Conservation (phyloP, 2,797 vertebrate genomes). For the Kryptolebias ocellatus region DNA sequence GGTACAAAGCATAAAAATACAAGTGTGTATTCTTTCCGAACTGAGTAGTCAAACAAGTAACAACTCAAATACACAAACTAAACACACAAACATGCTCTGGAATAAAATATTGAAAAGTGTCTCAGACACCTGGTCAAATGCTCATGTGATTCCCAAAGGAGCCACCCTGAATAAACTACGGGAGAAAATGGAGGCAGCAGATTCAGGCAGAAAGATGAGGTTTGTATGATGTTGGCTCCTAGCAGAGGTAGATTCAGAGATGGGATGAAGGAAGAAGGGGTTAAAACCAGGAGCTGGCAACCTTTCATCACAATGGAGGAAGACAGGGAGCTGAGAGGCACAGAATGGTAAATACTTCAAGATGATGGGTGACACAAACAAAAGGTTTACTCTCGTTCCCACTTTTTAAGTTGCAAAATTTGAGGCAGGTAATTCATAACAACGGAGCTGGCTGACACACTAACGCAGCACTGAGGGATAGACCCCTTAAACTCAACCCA, state of each 20-base stretch:
- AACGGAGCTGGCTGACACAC: constrained; percentile 63
- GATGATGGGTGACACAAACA: constrained; percentile 85
- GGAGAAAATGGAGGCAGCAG: constrained; percentile 49
- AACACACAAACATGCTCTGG: constrained; percentile 70
- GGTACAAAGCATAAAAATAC: constrained; percentile 66
- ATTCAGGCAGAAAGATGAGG: constrained; percentile 60
- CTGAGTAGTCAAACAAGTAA: constrained; percentile 67
- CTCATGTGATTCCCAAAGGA: constrained; percentile 71
- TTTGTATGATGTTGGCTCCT: constrained; percentile 62
- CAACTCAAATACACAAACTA: constrained; percentile 69
- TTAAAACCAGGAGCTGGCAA: constrained; percentile 75
- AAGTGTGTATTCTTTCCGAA: constrained; percentile 57
- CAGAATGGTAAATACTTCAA: constrained; percentile 83
- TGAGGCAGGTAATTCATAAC: constrained; percentile 79
- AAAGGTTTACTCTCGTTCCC: constrained; percentile 81
- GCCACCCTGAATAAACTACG: constrained; percentile 66
- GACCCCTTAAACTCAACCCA: constrained; percentile 44
- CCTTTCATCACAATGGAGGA: constrained; percentile 83
- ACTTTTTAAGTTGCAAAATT: constrained; percentile 83
- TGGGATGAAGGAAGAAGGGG: constrained; percentile 70
- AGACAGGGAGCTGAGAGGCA: constrained; percentile 75
- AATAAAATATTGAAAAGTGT: constrained; percentile 79
- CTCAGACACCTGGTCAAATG: constrained; percentile 81
- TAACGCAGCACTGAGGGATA: constrained; percentile 71
- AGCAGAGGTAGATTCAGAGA: constrained; percentile 56